Evolutionary conservation across 2,113 vertebrate species (phyloP).

Genomic region (Centropristis striata): DNA sequence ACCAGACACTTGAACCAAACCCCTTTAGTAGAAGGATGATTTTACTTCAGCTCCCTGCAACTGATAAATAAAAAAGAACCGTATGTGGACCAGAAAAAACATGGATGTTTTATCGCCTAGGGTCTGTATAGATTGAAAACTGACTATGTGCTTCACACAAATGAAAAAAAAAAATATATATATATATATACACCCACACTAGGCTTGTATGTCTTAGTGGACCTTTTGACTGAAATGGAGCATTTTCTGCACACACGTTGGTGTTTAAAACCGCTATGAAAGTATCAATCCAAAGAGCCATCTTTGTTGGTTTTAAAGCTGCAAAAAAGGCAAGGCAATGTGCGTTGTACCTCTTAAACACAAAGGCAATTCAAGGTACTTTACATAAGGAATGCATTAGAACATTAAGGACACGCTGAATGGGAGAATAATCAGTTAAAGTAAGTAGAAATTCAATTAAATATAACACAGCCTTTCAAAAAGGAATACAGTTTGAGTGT

Average conservation of each 20-base stretch:
- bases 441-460: neutral
- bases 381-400: conserved; percentile 12
- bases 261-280: neutral
- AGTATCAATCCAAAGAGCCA: conserved; percentile 27
- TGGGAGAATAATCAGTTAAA: conserved; percentile 3
- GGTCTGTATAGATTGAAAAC: neutral
- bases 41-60: neutral
- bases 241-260: neutral
- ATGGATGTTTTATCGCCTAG: neutral
- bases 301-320: neutral
- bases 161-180: neutral
- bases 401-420: neutral
- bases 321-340: conserved; percentile 9
- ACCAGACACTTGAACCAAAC: conserved; percentile 8
- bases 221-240: conserved; percentile 1
- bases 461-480: neutral
- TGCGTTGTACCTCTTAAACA: conserved; percentile 3
- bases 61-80: neutral
- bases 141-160: neutral
- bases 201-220: neutral
- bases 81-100: neutral
- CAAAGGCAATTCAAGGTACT: neutral
- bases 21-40: neutral
- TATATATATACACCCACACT: too few relatives aligned
- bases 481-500: neutral